phyloP scores from a whole-genome alignment of 2,113 vertebrate species.

The Eurystomus gularis region DNA sequence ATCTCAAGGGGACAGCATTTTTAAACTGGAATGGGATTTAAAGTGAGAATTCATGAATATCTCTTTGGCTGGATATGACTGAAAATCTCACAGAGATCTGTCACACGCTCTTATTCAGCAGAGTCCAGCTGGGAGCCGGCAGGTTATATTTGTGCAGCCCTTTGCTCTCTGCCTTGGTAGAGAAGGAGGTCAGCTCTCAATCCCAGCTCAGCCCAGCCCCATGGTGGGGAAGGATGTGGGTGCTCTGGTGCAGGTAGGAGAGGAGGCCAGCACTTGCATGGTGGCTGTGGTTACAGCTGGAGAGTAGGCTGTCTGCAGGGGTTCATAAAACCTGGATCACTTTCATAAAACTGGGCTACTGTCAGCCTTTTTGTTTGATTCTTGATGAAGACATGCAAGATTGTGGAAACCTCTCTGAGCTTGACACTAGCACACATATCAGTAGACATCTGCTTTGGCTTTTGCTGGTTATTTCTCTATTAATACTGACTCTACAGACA shows the following conservation, averaged over 20 bases:
- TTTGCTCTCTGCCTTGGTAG: not conserved
- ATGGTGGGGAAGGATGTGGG: not conserved
- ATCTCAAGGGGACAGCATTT: conserved; percentile 47
- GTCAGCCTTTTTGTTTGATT: not conserved
- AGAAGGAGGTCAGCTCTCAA: not conserved
- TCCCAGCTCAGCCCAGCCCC: not conserved
- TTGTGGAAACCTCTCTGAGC: not conserved
- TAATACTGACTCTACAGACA: not conserved
- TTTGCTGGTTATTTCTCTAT: not conserved
- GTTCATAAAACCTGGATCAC: not conserved
- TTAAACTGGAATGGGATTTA: conserved; percentile 47
- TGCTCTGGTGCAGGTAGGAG: not conserved
- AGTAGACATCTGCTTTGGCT: not conserved
- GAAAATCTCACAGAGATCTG: conserved; percentile 25
- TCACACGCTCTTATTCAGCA: not conserved
- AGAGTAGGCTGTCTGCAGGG: not conserved
- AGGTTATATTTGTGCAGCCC: not conserved
- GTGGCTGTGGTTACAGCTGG: not conserved
- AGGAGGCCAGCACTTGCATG: rapidly evolving
- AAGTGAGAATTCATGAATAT: conserved; percentile 58
- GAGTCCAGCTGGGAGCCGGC: not conserved
- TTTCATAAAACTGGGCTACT: not conserved
- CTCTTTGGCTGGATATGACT: conserved; percentile 11
- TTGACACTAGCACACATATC: not conserved
- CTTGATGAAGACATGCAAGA: not conserved